Conservation (phyloP, 2,888 invertebrate genomes). For the Lordiphosa andalusiaca region DNA sequence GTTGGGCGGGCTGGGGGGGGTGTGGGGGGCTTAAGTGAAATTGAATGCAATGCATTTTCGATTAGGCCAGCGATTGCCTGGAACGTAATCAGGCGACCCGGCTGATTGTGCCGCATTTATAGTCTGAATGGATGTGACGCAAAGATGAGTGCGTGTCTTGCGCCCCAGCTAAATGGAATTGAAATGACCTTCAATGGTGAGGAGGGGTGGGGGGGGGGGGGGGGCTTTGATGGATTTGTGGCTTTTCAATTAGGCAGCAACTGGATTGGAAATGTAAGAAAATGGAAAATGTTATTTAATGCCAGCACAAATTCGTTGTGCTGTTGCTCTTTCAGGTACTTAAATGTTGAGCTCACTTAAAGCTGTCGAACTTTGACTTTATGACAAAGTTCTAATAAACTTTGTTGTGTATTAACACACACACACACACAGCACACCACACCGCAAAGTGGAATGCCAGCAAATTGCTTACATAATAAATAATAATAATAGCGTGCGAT, state of each 20-base stretch:
- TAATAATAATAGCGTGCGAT: conserved; percentile 74
- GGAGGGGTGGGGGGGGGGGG: no score
- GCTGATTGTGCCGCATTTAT: not conserved
- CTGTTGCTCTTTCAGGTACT: no score
- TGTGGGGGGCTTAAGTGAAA: conserved; percentile 51
- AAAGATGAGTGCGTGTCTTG: no score
- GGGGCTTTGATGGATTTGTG: no score
- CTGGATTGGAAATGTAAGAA: no score
- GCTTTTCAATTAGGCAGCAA: no score
- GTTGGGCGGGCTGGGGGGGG: no score
- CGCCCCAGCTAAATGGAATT: no score
- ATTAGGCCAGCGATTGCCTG: conserved; percentile 24
- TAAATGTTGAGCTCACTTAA: conserved; percentile 37
- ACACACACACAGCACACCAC: conserved; percentile 6
- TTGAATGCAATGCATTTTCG: conserved; percentile 59
- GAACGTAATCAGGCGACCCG: not conserved
- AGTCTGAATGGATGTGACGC: no score
- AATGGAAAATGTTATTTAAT: no score
- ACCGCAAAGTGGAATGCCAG: conserved; percentile 39
- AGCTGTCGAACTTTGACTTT: conserved; percentile 45
- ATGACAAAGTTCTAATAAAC: conserved; percentile 58
- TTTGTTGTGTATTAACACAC: conserved; percentile 21
- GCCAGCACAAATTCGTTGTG: no score
- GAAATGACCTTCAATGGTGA: no score
- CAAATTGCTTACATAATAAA: conserved; percentile 73